These are phyloP conservation scores for Drosophila ercepeae DNA, from an alignment of 1,140 invertebrate genomes.

Conservation along the genomic window DNA sequence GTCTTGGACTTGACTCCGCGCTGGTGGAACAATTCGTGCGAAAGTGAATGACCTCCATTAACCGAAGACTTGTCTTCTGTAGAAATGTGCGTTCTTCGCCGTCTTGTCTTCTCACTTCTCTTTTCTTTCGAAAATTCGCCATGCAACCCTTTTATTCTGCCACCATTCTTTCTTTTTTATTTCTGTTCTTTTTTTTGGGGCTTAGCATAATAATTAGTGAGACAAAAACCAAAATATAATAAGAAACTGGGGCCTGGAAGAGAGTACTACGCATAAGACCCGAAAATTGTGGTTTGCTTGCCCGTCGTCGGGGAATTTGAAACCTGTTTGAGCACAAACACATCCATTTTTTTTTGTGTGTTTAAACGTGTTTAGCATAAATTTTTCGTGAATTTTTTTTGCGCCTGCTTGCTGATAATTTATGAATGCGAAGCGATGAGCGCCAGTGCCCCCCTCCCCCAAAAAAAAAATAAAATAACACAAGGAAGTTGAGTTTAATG, in stretches of 20 bases:
- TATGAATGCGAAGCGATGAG: slow-evolving; percentile 73
- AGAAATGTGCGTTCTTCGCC: slow-evolving; percentile 51
- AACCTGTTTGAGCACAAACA: slow-evolving; percentile 69
- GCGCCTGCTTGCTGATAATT: slow-evolving; percentile 57
- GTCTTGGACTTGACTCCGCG: slow-evolving; percentile 65
- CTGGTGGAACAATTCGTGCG: slow-evolving; percentile 80
- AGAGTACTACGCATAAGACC: slow-evolving; percentile 53
- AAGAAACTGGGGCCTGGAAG: slow-evolving; percentile 36
- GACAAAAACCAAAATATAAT: slow-evolving; percentile 46
- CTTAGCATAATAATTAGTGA: slow-evolving; percentile 81
- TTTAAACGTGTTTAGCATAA: slow-evolving; percentile 78
- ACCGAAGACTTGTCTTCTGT: slow-evolving; percentile 66
- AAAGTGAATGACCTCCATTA: slow-evolving; percentile 83
- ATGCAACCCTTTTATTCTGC: slow-evolving; percentile 53
- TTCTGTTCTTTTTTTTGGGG: slow-evolving; percentile 38
- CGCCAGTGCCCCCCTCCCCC: slow-evolving; percentile 68
- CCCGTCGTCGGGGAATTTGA: slow-evolving; percentile 75
- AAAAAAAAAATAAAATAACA: slow-evolving; percentile 13
- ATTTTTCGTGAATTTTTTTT: slow-evolving; percentile 42
- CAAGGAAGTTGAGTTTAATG: slow-evolving; percentile 75
- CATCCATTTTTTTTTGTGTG: slow-evolving; percentile 37
- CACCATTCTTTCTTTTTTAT: not conserved
- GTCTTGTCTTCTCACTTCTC: slow-evolving; percentile 25
- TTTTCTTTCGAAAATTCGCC: slow-evolving; percentile 54
- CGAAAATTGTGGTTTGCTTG: slow-evolving; percentile 55